Evolutionary conservation across 2,113 vertebrate genomes (phyloP), one percentile per base, ranked within the genome.

Genomic region (Datnioides undecimradiatus): DNA sequence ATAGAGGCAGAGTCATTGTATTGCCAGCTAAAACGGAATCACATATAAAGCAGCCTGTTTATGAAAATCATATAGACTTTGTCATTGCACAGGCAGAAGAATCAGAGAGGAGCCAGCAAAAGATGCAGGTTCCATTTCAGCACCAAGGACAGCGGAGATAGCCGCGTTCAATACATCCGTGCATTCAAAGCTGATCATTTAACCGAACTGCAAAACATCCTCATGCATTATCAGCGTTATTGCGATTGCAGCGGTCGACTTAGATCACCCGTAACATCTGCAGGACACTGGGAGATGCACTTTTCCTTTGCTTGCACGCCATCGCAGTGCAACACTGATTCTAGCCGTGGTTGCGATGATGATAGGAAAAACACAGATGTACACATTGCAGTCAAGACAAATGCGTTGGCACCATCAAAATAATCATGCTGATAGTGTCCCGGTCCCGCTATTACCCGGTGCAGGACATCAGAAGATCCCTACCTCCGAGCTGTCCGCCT

Each of bases 401-500:
- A 67, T 43, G 21, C 33, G 27, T 25, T 54, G 48, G 71, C 36
- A 45, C 1, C 12, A 25, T 21, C 8, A 23, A 66, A 40, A 59
- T 17, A 43, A 11, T 1, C n/a, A 29, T 0, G 12, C n/a, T 2
- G 25, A 46, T n/a, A 54, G 13, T 25, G 71, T 31, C 31, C 76
- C 59, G 62, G 66, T 73, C 17, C 49, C 71, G 78, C 40, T 54
- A 27, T 23, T 41, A 17, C 63, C 71, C 79, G 60, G 46, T 51
- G 43, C 90, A 83, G 87, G 86, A 93, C 80, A 79, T 19, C 80
- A 79, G 80, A 86, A 87, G 85, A 73, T 84, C 83, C 97, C 93
- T 96, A 99, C 98, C 97, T 99, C 98, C 16, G 96, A 90, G 95
- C 89, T 96, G 91, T 99, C 97, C 77, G 96, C 95, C 95, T 99